Evolutionary conservation across 2,113 vertebrate genomes (phyloP), one percentile per base, ranked within the genome.

Genomic region (Paralichthys olivaceus): DNA sequence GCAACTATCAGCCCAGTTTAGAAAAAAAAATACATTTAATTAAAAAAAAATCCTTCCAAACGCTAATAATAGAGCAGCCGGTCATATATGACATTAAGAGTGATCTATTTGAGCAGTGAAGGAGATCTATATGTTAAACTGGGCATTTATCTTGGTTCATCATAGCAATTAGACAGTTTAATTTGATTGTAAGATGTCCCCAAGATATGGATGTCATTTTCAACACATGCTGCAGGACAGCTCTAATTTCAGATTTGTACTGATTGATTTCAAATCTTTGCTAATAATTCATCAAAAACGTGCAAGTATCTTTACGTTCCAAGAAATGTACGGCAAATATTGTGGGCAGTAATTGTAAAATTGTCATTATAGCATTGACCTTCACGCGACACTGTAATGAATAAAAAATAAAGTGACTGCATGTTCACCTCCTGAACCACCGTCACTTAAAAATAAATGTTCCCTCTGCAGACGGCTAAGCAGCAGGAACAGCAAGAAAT

Each of bases 91-190:
- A 23, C 20, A 65, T 73, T 68, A 56, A 25, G 3, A 70, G 13
- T 77, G 67, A 83, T 73, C 77, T 61, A 77, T 84, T 76, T 0
- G 15, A 61, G 59, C 58, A 83, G 66, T 78, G 25, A 75, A 1
- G 29, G 17, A 37, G 56, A 70, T 64, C 22, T 47, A 23, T 55
- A 5, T 78, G 58, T 70, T 53, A 56, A 32, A 57, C 20, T n/a
- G 20, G 40, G n/a, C 76, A 25, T 85, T 85, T 69, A 59, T 75
- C 37, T 51, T 68, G 28, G 65, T 78, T 60, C 15, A 37, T 82
- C 63, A 56, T 60, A 1, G 11, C 32, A 70, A 13, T 56, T 14
- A 57, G 79, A 76, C 72, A 80, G 55, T 62, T 73, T 72, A 40
- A 85, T 81, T 58, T 56, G 56, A 72, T n/a, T 61, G 7, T 4